phyloP scores from a whole-genome alignment of 2,113 vertebrate genomes.

The Nerophis ophidion region DNA sequence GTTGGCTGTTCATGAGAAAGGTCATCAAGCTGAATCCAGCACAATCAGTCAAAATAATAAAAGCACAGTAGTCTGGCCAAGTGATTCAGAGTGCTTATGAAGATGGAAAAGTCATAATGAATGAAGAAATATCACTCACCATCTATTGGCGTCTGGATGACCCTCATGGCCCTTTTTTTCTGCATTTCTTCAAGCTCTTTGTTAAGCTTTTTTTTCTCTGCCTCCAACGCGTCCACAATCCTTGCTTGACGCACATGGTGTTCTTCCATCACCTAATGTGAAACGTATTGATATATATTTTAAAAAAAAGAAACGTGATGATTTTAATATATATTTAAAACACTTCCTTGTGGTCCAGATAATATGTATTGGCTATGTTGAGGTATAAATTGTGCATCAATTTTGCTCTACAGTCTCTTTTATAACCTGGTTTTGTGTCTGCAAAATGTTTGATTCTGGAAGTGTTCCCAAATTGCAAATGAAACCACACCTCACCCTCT shows the following conservation, averaged over 20 bases:
- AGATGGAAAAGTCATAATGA: neutral
- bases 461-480: too few relatives aligned
- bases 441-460: too few relatives aligned
- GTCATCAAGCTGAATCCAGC: neutral
- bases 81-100: neutral
- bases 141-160: conserved; percentile 40
- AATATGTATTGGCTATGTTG: too few relatives aligned
- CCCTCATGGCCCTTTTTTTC: conserved; percentile 61
- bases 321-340: too few relatives aligned
- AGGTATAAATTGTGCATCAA: too few relatives aligned
- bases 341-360: too few relatives aligned
- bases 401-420: too few relatives aligned
- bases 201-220: conserved; percentile 86
- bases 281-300: neutral
- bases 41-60: neutral
- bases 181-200: conserved; percentile 81
- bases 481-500: too few relatives aligned
- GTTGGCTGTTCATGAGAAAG: too few relatives aligned
- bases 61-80: neutral
- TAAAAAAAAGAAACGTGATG: neutral
- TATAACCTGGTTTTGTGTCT: too few relatives aligned
- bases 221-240: conserved; percentile 89
- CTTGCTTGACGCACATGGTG: conserved; percentile 79
- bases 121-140: conserved; percentile 38
- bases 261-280: conserved; percentile 81